phyloP scores from a whole-genome alignment of 2,797 vertebrate species.

The Anolis apletophallus region DNA sequence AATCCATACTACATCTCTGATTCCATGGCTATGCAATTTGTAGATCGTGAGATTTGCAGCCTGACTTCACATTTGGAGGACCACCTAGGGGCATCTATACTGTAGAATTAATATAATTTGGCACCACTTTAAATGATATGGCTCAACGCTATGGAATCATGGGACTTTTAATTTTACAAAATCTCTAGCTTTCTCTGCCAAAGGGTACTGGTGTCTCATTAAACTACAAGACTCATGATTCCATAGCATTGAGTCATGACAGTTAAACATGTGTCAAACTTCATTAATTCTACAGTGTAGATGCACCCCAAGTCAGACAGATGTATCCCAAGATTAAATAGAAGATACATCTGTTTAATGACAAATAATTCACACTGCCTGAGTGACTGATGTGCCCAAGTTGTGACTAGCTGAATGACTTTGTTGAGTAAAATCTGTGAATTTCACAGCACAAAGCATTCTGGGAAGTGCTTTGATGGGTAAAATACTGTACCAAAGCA shows the following conservation, averaged over 20 bases:
- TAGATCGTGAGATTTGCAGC: not conserved
- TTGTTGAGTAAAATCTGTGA: not conserved
- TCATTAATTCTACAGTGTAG: too few species aligned
- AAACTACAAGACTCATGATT: too few species aligned
- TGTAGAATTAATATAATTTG: too few species aligned
- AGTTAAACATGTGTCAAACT: too few species aligned
- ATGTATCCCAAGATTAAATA: not conserved
- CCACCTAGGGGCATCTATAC: too few species aligned
- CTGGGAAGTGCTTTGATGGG: not conserved
- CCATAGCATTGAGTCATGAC: too few species aligned
- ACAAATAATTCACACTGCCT: not conserved
- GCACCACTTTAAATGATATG: too few species aligned
- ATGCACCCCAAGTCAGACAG: not conserved
- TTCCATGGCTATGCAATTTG: not conserved
- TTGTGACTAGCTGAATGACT: not conserved
- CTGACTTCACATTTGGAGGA: not conserved
- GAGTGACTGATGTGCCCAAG: not conserved
- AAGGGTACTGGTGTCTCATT: too few species aligned
- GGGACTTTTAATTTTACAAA: too few species aligned
- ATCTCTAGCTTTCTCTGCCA: too few species aligned
- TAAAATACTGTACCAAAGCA: not conserved
- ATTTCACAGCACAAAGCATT: not conserved
- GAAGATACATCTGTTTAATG: not conserved
- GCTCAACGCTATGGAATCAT: too few species aligned
- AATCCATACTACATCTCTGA: too few species aligned